Base-by-base conservation (phyloP, 1,140 invertebrate species). In the Drosophila leontia region DNA sequence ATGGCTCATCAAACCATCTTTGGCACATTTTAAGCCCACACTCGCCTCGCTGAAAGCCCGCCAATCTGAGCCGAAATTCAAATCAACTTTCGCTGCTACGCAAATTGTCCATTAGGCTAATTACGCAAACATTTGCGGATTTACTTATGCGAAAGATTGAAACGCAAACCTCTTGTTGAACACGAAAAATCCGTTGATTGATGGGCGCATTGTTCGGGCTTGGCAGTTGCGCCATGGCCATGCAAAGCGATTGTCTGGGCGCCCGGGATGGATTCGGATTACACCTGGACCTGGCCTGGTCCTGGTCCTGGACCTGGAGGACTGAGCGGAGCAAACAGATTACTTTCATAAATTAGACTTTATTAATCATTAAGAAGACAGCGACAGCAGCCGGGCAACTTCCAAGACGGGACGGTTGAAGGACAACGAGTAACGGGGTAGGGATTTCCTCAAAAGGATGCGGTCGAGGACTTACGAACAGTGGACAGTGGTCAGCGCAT, bases 261-360 rank as follows among this genome's bases (percentile, higher is more conserved):
- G n/a, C 59, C 37, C 48, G 35, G 48, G 45, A 23, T 35, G 60
- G 85, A 71, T 42, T 88, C 85, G 47, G 80, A 85, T 90, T 88
- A 88, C 85, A 88, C 74, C 85, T 88, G 85, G 78, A 74, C 42
- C 44, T 53, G 62, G 61, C 8, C 51, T 39, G 53, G 57, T 60
- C 47, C 57, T 32, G 29, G 19, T 9, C 53, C 13, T 37, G 51
- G 51, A 19, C 60, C 51, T 35, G 17, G 62, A 60, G 47, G 47
- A 53, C 37, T 57, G 65, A 57, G 67, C 59, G 61, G 56, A 58
- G 85, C 85, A 88, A 91, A 84, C 78, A 91, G 87, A 91, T 91
- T 91, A 91, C 82, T 83, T 91, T 91, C 82, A 91, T 87, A 91
- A 84, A 91, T 91, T 91, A 84, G 87, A 87, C 82, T 91, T 91